Evolutionary conservation across 2,797 vertebrate species (phyloP), one percentile per base, ranked within the genome.

Genomic region (Rhabdomys pumilio): DNA sequence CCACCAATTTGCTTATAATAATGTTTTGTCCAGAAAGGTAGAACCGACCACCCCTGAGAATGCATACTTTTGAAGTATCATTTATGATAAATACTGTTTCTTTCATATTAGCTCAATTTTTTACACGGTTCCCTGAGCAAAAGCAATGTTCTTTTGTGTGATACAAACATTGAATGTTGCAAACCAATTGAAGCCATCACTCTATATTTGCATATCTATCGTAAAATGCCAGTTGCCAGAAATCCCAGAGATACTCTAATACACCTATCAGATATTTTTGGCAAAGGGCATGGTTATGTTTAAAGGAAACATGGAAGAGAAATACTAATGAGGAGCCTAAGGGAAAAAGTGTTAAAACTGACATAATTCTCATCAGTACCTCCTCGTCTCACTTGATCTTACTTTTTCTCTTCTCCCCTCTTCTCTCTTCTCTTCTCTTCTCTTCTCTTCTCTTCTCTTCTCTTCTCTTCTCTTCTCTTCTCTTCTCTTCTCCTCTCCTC

Each of bases 191-290:
- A 96, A 94, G 9, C 15, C 29, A 69, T 65, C 15, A 76, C 15
- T 7, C 13, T 90, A 53, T 96, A 55, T 95, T 96, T 92, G 13
- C 93, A 61, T 65, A 67, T 44, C 90, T 93, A 86, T 94, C 81
- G 75, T 96, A 83, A 96, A 98, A 97, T 96, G 44, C 7, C 61
- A 96, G 24, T 89, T 92, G 44, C 24, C 92, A 95, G 80, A 95
- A 96, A 96, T 76, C 22, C 41, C 63, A 88, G 50, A 85, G 65
- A 80, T 24, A 93, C 72, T 38, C 55, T 55, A 67, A 11, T 55
- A 50, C 90, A 90, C 19, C n/a, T 44, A 81, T 1, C 6, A 15
- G 13, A 83, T 89, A 44, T 10, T 89, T 93, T 91, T 90, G 61
- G 61, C 34, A 75, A 94, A 81, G 38, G 1, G 94, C 90, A 89